Evolutionary conservation across 2,797 vertebrate genomes (phyloP).

Genomic region (Hyperoplus immaculatus): DNA sequence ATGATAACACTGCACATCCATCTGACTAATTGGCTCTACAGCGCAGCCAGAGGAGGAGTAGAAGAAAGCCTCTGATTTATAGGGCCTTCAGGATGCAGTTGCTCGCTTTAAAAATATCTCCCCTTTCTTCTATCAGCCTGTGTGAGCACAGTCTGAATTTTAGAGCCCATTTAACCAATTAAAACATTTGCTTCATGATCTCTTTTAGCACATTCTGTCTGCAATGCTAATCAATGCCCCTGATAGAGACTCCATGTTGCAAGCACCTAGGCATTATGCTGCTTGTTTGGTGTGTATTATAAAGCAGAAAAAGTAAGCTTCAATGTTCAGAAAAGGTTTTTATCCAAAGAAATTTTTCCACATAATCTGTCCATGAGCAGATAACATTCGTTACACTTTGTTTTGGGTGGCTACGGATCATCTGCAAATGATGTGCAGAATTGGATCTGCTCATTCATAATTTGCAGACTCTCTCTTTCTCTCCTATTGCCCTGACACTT

Average conservation of each 20-base stretch:
- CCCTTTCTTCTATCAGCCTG: constrained; percentile 43
- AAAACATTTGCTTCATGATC: constrained; percentile 42
- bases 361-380: constrained; percentile 62
- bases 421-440: constrained; percentile 59
- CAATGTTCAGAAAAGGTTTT: constrained; percentile 36
- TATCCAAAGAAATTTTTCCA: constrained; percentile 51
- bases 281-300: constrained; percentile 32
- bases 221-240: constrained; percentile 20
- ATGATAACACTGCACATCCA: constrained; percentile 74
- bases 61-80: constrained; percentile 61
- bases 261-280: constrained; percentile 4
- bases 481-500: constrained; percentile 13
- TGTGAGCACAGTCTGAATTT: constrained; percentile 41
- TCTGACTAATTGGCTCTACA: constrained; percentile 77
- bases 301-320: constrained; percentile 24
- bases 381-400: constrained; percentile 56
- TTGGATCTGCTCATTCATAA: constrained; percentile 60
- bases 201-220: constrained; percentile 34
- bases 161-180: constrained; percentile 63
- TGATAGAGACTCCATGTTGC: constrained; percentile 29
- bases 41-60: constrained; percentile 30
- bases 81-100: constrained; percentile 43
- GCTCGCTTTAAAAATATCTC: constrained; percentile 57
- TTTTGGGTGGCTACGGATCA: constrained; percentile 56
- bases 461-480: constrained; percentile 26